A percentile compares a stretch with the other conserved stretches of the same genome.
Evolutionary conservation across 2,797 vertebrate species (phyloP).

Genomic region (Rhabdomys pumilio): DNA sequence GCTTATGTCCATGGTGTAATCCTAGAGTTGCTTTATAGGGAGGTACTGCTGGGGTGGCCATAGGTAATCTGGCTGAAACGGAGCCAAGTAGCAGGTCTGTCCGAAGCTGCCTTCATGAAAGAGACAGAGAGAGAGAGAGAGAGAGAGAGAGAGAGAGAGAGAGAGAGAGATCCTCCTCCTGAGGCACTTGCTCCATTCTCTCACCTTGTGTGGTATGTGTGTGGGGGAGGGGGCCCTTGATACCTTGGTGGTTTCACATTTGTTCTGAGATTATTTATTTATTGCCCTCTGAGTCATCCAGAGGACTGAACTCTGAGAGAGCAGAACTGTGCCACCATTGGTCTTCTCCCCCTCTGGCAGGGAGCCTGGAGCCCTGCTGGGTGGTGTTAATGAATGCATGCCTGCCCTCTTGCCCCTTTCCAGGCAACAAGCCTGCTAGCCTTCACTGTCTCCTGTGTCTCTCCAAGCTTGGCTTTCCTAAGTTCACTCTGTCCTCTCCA

Average conservation of each 20-base stretch:
- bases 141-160: too few species aligned
- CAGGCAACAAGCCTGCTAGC: neutral
- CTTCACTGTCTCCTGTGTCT: neutral
- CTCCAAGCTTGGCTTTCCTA: neutral
- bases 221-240: neutral
- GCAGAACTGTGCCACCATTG: neutral
- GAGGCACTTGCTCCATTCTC: neutral
- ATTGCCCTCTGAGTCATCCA: neutral
- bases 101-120: neutral
- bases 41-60: fast-evolving
- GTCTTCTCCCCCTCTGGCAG: too few species aligned
- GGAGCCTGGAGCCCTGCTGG: neutral
- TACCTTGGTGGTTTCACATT: neutral
- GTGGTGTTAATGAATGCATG: fast-evolving
- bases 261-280: conserved; percentile 1
- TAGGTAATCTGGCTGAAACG: neutral
- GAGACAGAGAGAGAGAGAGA: too few species aligned
- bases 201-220: fast-evolving
- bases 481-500: neutral
- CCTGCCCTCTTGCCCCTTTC: neutral
- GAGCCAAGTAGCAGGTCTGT: neutral
- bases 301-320: fast-evolving
- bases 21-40: neutral
- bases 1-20: neutral
- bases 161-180: neutral